Evolutionary conservation across 2,113 vertebrate species (phyloP), one percentile per base, ranked within the genome.

Genomic region (Sceloporus undulatus): DNA sequence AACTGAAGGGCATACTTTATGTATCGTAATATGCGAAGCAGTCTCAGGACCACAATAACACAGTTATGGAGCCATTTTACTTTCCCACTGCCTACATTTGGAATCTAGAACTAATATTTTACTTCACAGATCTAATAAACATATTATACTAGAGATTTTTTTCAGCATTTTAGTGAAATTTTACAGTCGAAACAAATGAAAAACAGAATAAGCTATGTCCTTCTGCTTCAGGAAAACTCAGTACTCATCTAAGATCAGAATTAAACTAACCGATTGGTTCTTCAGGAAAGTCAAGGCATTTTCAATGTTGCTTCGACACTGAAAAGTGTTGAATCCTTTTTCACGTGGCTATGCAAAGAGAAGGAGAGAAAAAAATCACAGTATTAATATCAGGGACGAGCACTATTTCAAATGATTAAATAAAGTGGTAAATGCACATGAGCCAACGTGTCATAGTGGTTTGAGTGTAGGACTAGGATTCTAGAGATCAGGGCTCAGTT

Each of bases 281-380:
- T 97, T 98, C 34, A 99, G 95, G 95, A 99, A 99, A 84, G 95
- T 94, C 87, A 99, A 96, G 27, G 97, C 98, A 85, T 98, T 98
- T 94, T 98, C 98, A 79, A 99, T 98, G 94, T 99, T 99, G 95
- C 96, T 98, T 95, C 98, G 97, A 83, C 98, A 97, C 89, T 99
- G 98, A 90, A 99, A 99, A 68, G 97, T 95, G 85, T 98, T 98
- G 65, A 92, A 94, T 76, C 98, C 98, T 96, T 97, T 98, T 94
- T 99, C 98, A 42, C 98, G 98, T 91, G 95, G 97, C 99, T 99
- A 94, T 2, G 1, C 2, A 1, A 80, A 34, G 7, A 42, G 40
- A 25, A 40, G 10, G 19, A 62, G 29, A 29, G 56, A 21, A 66
- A 65, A 13, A 2, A n/a, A 68, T 16, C 56, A 38, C 9, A 71